These are phyloP conservation scores for Cheilosia urbana DNA, from an alignment of 2,888 invertebrate genomes.

Conservation along the genomic window DNA sequence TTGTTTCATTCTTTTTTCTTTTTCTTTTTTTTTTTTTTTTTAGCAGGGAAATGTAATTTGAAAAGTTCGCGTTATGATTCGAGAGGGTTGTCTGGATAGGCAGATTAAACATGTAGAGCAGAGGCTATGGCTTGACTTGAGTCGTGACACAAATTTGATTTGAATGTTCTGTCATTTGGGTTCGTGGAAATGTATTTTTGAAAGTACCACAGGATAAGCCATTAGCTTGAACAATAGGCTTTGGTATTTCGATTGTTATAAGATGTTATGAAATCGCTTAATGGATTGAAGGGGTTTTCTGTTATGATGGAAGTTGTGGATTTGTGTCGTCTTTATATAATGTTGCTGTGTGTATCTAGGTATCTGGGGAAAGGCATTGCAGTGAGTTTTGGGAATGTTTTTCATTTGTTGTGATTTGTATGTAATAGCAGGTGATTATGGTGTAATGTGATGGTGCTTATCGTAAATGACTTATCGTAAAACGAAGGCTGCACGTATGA, in stretches of 20 bases:
- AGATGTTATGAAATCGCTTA: slow-evolving; percentile 9
- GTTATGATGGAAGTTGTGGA: slow-evolving; percentile 1
- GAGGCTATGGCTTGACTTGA: slow-evolving; percentile 43
- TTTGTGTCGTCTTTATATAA: no score
- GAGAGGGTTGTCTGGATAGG: not conserved
- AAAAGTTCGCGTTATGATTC: slow-evolving; percentile 68
- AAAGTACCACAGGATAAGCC: slow-evolving; percentile 34
- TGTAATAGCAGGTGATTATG: no score
- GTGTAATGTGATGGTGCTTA: no score
- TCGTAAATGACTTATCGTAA: no score
- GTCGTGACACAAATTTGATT: slow-evolving; percentile 73
- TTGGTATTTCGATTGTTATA: slow-evolving; percentile 30
- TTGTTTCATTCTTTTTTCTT: not conserved
- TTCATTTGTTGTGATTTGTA: no score
- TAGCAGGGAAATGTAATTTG: slow-evolving; percentile 55
- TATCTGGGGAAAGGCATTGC: no score
- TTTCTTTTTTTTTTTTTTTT: slow-evolving; percentile 3
- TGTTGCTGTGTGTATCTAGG: no score
- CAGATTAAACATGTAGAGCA: no score
- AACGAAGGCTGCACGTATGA: no score
- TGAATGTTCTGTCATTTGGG: slow-evolving; percentile 56
- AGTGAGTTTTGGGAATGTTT: no score
- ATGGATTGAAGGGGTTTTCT: not conserved
- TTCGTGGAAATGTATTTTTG: slow-evolving; percentile 8
- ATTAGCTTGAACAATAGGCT: slow-evolving; percentile 46